phyloP scores from a whole-genome alignment of 2,888 invertebrate genomes.

The Reticulitermes lucifugus region DNA sequence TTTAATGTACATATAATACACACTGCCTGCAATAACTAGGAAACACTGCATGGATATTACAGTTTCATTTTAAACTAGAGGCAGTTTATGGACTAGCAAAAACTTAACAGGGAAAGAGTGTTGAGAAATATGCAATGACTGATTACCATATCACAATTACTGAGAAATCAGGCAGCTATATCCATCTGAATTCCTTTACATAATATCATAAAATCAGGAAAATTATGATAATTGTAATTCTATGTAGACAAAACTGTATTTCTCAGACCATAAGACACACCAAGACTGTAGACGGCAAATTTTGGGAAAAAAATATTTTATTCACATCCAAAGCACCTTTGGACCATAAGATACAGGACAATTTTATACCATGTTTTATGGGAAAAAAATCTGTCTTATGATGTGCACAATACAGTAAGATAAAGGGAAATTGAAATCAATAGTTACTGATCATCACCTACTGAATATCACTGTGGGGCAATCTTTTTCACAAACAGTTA shows the following conservation, averaged over 20 bases:
- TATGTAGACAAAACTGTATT: too few species aligned
- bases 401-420: not conserved
- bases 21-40: conserved; percentile 31
- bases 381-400: too few species aligned
- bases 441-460: not conserved
- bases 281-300: too few species aligned
- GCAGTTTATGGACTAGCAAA: conserved; percentile 36
- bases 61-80: conserved; percentile 28
- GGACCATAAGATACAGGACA: not conserved
- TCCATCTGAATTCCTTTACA: conserved; percentile 7
- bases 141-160: conserved; percentile 27
- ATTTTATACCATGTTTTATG: not conserved
- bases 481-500: conserved; percentile 6
- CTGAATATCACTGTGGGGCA: conserved; percentile 1
- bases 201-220: conserved; percentile 25
- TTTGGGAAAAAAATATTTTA: too few species aligned
- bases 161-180: conserved; percentile 25
- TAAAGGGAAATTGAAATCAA: not conserved
- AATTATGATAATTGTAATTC: not conserved
- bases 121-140: conserved; percentile 12
- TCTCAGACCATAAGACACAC: too few species aligned
- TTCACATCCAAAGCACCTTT: too few species aligned
- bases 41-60: conserved; percentile 31
- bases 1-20: conserved; percentile 37
- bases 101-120: conserved; percentile 21